Conservation (phyloP, 2,113 vertebrate species). For the Notarius lentiginosus region DNA sequence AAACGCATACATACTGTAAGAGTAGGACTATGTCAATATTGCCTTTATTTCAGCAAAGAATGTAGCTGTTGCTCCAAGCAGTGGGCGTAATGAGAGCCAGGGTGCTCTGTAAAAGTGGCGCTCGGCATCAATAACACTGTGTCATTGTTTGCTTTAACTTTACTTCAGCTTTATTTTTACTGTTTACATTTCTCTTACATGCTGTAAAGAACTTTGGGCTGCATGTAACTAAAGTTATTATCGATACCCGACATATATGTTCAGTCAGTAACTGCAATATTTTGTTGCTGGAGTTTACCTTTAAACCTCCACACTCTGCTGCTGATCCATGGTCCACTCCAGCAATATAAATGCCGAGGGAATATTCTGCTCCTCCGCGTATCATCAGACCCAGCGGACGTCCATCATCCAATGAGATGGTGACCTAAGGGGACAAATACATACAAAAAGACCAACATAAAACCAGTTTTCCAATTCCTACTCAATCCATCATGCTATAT, state of each 20-base stretch:
- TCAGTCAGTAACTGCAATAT: neutral
- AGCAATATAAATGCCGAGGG: conserved; percentile 90
- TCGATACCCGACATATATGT: neutral
- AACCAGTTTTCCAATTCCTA: neutral
- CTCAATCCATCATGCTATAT: neutral
- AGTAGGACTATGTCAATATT: neutral
- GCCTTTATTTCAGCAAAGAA: neutral
- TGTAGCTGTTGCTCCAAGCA: neutral
- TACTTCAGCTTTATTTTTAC: neutral
- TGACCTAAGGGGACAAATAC: conserved; percentile 74
- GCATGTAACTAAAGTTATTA: neutral
- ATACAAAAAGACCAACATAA: conserved; percentile 3
- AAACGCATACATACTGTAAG: neutral
- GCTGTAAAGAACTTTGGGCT: neutral
- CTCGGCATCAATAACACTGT: neutral
- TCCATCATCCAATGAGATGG: conserved; percentile 85
- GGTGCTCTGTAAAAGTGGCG: neutral
- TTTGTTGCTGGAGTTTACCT: conserved; percentile 72
- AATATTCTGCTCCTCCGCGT: conserved; percentile 89
- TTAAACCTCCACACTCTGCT: conserved; percentile 83
- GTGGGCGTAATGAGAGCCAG: neutral
- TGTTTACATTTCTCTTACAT: neutral
- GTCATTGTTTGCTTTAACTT: neutral
- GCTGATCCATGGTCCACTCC: conserved; percentile 90
- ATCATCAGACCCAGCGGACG: conserved; percentile 92